Evolutionary conservation across 2,113 vertebrate species (phyloP).

Genomic region (Syngnathus scovelli): DNA sequence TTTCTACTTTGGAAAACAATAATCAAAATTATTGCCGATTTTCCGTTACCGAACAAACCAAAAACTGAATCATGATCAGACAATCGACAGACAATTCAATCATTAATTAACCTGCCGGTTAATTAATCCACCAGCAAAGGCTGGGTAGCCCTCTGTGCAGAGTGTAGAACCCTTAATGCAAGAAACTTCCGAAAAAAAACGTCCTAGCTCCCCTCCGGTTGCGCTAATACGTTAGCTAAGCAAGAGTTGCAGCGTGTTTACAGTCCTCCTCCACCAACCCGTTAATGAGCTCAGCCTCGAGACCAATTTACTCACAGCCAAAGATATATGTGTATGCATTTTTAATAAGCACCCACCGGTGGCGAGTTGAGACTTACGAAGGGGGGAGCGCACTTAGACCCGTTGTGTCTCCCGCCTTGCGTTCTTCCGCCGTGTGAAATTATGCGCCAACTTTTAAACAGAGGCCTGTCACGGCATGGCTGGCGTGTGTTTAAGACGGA

Average conservation of each 20-base stretch:
- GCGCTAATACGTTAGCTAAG: conserved; percentile 47
- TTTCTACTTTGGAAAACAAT: no score
- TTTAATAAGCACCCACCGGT: conserved; percentile 70
- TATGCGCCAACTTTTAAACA: conserved; percentile 52
- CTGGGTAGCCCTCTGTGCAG: background rate
- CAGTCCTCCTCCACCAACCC: conserved; percentile 52
- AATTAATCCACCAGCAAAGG: conserved; percentile 9
- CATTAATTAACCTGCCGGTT: no score
- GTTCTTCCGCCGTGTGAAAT: conserved; percentile 46
- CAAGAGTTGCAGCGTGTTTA: conserved; percentile 60
- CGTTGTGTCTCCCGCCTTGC: conserved; percentile 58
- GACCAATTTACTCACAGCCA: conserved; percentile 65
- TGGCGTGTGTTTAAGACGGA: conserved; percentile 35
- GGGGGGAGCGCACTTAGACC: conserved; percentile 47
- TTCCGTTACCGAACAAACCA: no score
- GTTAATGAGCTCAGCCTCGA: conserved; percentile 70
- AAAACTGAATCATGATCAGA: no score
- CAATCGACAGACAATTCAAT: no score
- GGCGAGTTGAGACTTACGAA: conserved; percentile 56
- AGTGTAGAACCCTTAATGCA: conserved; percentile 38
- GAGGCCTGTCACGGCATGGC: conserved; percentile 47
- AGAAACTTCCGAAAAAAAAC: conserved; percentile 48
- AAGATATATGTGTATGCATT: conserved; percentile 69
- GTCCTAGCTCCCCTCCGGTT: conserved; percentile 17
- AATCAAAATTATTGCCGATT: no score